Percentiles rank a stretch among this genome's conserved stretches.
Conservation (phyloP, 2,113 vertebrate genomes). For the Saccopteryx leptura region DNA sequence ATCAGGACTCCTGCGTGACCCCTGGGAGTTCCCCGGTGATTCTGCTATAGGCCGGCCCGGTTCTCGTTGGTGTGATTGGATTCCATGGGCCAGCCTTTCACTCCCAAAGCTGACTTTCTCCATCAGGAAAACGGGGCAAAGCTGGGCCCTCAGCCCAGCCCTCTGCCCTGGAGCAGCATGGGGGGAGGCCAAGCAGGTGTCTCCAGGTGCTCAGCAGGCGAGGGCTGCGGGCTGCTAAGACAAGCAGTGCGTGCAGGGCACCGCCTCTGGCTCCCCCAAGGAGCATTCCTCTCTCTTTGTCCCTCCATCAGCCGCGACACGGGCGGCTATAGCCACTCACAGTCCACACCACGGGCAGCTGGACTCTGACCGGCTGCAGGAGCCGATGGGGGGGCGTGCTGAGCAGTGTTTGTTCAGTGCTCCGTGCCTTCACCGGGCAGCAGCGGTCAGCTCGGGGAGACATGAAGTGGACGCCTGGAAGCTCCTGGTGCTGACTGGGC, state of each 20-base stretch:
- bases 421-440: fast-evolving
- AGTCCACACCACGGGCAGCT: too few relatives aligned
- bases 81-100: background rate
- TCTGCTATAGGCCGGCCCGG: background rate
- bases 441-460: background rate
- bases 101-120: background rate
- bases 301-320: background rate
- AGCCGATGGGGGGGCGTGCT: background rate
- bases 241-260: background rate
- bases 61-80: background rate
- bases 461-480: fast-evolving
- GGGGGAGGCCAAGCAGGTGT: background rate
- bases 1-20: background rate
- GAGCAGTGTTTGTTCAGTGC: background rate
- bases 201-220: background rate
- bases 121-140: background rate
- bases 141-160: background rate
- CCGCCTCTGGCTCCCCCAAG: fast-evolving
- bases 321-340: background rate
- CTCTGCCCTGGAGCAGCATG: background rate
- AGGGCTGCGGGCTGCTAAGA: background rate
- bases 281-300: too few relatives aligned
- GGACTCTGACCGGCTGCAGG: background rate
- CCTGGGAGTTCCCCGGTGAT: background rate
- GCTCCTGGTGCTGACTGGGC: background rate